These are phyloP conservation scores for Sarcoramphus papa DNA, from an alignment of 2,797 vertebrate species.

Conservation along the genomic window DNA sequence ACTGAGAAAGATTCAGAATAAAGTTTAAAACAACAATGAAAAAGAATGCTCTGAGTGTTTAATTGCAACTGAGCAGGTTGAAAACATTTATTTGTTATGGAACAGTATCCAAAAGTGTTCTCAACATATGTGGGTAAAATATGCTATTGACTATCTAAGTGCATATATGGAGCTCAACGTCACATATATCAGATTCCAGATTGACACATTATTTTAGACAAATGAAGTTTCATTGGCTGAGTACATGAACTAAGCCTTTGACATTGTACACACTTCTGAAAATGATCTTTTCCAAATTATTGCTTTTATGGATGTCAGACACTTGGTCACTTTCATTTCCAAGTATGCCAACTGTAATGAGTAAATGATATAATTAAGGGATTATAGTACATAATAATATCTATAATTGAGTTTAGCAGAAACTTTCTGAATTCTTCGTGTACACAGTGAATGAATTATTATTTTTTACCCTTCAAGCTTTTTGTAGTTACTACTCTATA, in stretches of 20 bases:
- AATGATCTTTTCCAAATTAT: not conserved
- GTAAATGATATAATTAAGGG: not conserved
- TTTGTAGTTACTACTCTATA: not conserved
- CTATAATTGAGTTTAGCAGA: not conserved
- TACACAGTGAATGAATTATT: not conserved
- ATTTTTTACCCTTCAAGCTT: not conserved
- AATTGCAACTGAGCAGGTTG: not conserved
- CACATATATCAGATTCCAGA: not conserved
- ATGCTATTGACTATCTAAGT: not conserved
- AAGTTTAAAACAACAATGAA: not conserved
- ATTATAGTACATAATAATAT: not conserved
- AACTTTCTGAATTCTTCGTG: not conserved
- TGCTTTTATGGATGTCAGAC: not conserved
- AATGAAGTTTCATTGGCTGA: not conserved
- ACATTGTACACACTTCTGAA: not conserved
- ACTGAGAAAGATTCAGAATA: not conserved
- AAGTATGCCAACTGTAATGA: not conserved
- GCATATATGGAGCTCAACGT: not conserved
- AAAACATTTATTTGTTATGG: not conserved
- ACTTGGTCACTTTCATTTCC: not conserved
- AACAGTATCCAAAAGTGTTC: not conserved
- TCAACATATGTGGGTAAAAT: not conserved
- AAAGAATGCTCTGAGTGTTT: not conserved
- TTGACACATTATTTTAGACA: not conserved
- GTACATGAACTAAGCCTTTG: not conserved